phyloP scores from a whole-genome alignment of 2,888 invertebrate species.

The Synergus umbraculus region DNA sequence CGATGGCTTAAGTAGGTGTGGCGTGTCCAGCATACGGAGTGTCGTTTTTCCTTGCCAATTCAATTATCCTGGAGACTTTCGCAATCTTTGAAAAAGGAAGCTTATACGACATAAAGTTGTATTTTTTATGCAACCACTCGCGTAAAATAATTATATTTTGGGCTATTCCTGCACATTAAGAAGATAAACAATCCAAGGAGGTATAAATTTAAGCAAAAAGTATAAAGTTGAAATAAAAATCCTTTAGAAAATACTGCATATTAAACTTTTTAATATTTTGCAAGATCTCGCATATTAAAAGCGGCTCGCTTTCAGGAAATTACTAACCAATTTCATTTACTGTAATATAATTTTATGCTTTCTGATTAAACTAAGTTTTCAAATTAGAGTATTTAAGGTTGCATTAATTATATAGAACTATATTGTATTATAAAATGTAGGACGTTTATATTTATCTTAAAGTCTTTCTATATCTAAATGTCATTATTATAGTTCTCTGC shows the following conservation, averaged over 20 bases:
- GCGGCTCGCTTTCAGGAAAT: no score
- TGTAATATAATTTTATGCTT: no score
- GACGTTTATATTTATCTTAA: no score
- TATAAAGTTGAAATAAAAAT: neutral
- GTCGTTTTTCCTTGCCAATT: constrained; percentile 26
- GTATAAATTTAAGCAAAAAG: neutral
- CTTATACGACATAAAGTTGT: neutral
- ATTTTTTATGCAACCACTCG: constrained; percentile 1
- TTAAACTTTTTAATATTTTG: neutral
- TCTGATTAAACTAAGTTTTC: no score
- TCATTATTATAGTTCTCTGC: no score
- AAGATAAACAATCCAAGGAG: neutral
- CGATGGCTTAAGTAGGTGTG: constrained; percentile 25
- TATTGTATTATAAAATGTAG: no score
- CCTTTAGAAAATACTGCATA: neutral
- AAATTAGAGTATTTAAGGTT: no score
- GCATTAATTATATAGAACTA: no score
- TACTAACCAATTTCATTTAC: no score
- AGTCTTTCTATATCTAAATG: no score
- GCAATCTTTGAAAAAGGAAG: constrained; percentile 16
- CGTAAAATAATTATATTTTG: constrained; percentile 5
- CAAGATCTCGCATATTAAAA: neutral
- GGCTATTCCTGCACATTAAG: neutral
- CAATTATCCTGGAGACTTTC: constrained; percentile 19
- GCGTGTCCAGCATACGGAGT: constrained; percentile 20